A percentile compares a stretch with the other conserved stretches of the same genome.
Conservation (phyloP, 2,888 invertebrate genomes). For the Anodontia alba region DNA sequence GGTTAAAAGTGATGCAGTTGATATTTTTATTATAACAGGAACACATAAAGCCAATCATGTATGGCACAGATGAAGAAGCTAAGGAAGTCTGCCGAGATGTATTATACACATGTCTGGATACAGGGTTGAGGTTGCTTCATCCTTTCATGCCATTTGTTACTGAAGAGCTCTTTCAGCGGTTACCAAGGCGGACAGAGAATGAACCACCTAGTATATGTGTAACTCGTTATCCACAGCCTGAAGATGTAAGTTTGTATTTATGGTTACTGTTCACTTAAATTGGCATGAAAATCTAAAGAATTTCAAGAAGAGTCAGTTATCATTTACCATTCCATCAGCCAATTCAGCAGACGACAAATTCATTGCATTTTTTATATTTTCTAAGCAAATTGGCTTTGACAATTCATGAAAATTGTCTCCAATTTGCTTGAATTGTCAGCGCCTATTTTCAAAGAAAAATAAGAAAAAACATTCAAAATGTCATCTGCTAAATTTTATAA, state of each 20-base stretch:
- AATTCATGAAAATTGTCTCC: too few relatives aligned
- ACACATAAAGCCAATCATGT: slow-evolving; percentile 94
- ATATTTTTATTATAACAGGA: too few relatives aligned
- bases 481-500: too few relatives aligned
- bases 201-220: slow-evolving; percentile 93
- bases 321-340: background rate
- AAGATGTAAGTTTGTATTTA: slow-evolving; percentile 79
- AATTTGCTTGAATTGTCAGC: too few relatives aligned
- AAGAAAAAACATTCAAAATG: too few relatives aligned
- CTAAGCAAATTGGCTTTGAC: too few relatives aligned
- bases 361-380: too few relatives aligned
- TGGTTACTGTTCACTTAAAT: background rate
- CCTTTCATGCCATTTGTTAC: slow-evolving; percentile 99
- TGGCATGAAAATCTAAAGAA: background rate
- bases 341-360: too few relatives aligned
- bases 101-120: slow-evolving; percentile 93
- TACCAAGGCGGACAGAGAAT: slow-evolving; percentile 87
- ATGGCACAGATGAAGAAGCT: slow-evolving; percentile 86
- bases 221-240: slow-evolving; percentile 91
- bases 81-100: slow-evolving; percentile 89
- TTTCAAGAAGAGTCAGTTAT: background rate
- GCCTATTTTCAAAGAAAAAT: too few relatives aligned
- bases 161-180: slow-evolving; percentile 96
- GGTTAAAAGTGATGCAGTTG: too few relatives aligned
- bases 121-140: slow-evolving; percentile 93